phyloP scores from a whole-genome alignment of 1,140 invertebrate species.

The Ceratina japonica region DNA sequence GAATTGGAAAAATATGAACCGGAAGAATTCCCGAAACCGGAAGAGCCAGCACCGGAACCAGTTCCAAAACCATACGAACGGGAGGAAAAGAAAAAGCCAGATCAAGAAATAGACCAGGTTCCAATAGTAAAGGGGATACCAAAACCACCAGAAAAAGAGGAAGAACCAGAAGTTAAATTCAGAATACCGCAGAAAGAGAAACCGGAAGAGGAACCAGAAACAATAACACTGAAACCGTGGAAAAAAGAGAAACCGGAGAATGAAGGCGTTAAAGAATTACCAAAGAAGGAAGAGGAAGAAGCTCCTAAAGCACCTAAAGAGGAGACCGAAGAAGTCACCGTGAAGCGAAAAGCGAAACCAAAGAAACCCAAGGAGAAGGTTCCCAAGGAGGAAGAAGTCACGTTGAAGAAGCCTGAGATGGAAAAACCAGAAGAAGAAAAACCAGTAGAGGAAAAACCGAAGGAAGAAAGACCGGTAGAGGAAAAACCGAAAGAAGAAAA shows the following conservation, averaged over 20 bases:
- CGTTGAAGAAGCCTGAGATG: slow-evolving; percentile 41
- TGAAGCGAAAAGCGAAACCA: slow-evolving; percentile 43
- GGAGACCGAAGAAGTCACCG: slow-evolving; percentile 57
- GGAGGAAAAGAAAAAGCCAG: slow-evolving; percentile 78
- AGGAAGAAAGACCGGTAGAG: slow-evolving; percentile 62
- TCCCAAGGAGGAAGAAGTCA: slow-evolving; percentile 54
- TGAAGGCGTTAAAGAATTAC: slow-evolving; percentile 67
- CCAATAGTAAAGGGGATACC: slow-evolving; percentile 80
- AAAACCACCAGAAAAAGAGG: slow-evolving; percentile 77
- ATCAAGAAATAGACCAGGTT: slow-evolving; percentile 79
- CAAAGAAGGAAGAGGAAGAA: slow-evolving; percentile 63
- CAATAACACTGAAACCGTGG: slow-evolving; percentile 80
- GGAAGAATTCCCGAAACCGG: slow-evolving; percentile 69
- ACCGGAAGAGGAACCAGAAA: slow-evolving; percentile 79
- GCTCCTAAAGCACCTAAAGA: slow-evolving; percentile 59
- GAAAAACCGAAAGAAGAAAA: too few species aligned
- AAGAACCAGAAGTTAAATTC: slow-evolving; percentile 81
- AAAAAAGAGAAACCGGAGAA: slow-evolving; percentile 76
- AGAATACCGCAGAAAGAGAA: slow-evolving; percentile 79
- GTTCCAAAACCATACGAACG: slow-evolving; percentile 74
- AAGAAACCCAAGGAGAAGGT: slow-evolving; percentile 61
- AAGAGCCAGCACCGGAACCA: slow-evolving; percentile 74
- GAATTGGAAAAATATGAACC: slow-evolving; percentile 74
- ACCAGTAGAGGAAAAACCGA: too few species aligned
- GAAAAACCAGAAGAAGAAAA: slow-evolving; percentile 56